These are phyloP conservation scores for Pemphredon lugubris DNA, from an alignment of 2,888 invertebrate species.

Conservation along the genomic window DNA sequence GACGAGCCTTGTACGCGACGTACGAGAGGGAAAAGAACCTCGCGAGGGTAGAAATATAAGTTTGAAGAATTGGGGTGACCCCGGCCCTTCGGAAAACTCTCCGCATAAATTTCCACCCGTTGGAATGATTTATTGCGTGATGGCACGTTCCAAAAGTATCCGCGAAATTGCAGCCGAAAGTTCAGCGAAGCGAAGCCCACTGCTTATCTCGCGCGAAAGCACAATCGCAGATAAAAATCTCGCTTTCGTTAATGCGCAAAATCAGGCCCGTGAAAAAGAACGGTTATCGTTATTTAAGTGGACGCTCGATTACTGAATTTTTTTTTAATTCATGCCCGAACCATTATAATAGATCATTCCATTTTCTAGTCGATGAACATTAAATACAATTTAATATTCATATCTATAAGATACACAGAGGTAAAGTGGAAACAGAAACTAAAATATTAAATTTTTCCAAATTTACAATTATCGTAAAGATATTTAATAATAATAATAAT, in stretches of 20 bases:
- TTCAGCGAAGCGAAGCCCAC: slow-evolving; percentile 17
- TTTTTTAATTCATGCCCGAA: no score
- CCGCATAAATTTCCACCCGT: slow-evolving; percentile 15
- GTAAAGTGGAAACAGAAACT: no score
- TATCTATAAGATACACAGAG: no score
- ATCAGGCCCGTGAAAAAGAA: background rate
- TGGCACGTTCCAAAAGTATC: slow-evolving; percentile 17
- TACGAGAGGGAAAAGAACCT: slow-evolving; percentile 1
- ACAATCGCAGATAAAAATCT: slow-evolving; percentile 27
- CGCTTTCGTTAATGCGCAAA: background rate
- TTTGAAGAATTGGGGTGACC: slow-evolving; percentile 20
- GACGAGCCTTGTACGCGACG: background rate
- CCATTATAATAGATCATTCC: no score
- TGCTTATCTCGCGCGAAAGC: slow-evolving; percentile 24
- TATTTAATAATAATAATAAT: no score
- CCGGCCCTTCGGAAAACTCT: slow-evolving; percentile 20
- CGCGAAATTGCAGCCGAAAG: slow-evolving; percentile 10
- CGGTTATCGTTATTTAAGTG: background rate
- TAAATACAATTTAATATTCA: no score
- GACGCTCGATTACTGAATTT: no score
- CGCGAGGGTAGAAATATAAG: slow-evolving; percentile 2
- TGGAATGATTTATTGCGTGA: slow-evolving; percentile 29
- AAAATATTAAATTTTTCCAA: no score
- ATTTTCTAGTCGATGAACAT: no score
- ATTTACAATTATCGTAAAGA: no score